These are phyloP conservation scores for Coelinius sp. DNA, from an alignment of 2,888 invertebrate genomes.

Conservation along the genomic window DNA sequence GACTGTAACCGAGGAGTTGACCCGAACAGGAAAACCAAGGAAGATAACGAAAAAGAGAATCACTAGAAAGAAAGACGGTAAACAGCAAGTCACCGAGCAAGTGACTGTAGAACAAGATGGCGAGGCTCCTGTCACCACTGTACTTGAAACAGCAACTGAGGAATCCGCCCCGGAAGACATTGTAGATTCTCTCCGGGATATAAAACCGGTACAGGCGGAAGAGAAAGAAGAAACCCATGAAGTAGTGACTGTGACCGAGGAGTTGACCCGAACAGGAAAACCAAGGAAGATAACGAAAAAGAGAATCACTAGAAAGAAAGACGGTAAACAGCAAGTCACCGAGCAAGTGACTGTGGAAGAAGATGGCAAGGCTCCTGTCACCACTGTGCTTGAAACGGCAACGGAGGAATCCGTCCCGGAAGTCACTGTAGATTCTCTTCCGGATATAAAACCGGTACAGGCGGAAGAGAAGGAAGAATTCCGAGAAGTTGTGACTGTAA, in stretches of 20 bases:
- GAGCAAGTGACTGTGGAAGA: slow-evolving; percentile 71
- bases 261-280: slow-evolving; percentile 49
- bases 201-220: slow-evolving; percentile 48
- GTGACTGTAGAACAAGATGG: slow-evolving; percentile 66
- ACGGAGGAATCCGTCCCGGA: slow-evolving; percentile 53
- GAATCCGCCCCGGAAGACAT: slow-evolving; percentile 59
- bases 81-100: slow-evolving; percentile 44
- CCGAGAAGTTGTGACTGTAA: slow-evolving; percentile 51
- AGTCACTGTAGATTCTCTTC: slow-evolving; percentile 67
- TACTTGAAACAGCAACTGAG: slow-evolving; percentile 64
- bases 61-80: slow-evolving; percentile 63
- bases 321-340: slow-evolving; percentile 69
- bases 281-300: slow-evolving; percentile 66
- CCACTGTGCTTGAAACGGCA: slow-evolving; percentile 54
- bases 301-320: slow-evolving; percentile 59
- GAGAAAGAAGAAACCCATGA: slow-evolving; percentile 45
- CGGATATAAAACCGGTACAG: slow-evolving; percentile 65
- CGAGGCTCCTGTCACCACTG: slow-evolving; percentile 67
- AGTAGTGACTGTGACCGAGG: slow-evolving; percentile 48
- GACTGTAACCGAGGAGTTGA: slow-evolving; percentile 42
- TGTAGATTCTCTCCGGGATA: slow-evolving; percentile 22
- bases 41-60: slow-evolving; percentile 53
- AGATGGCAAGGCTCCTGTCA: slow-evolving; percentile 69
- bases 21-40: slow-evolving; percentile 52
- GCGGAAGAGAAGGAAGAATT: slow-evolving; percentile 56